phyloP scores from a whole-genome alignment of 2,888 invertebrate species.

The Xestia xanthographa region DNA sequence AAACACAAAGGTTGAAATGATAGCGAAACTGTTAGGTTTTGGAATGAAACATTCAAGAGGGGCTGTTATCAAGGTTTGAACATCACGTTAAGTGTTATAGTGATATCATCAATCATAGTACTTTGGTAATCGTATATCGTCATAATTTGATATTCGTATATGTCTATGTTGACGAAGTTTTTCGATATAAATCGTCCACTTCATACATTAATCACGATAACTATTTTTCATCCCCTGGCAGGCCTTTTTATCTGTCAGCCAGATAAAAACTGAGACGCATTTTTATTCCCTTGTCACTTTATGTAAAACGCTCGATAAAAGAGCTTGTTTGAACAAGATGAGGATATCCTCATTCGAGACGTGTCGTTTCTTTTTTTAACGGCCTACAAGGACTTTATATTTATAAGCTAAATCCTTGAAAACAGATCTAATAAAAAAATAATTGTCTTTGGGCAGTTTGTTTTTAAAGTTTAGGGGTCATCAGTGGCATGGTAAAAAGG shows the following conservation, averaged over 20 bases:
- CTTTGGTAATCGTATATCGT: constrained; percentile 29
- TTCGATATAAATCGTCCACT: constrained; percentile 46
- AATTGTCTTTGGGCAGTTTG: constrained; percentile 18
- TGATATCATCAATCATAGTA: constrained; percentile 44
- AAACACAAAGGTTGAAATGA: constrained; percentile 23
- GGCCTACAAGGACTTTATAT: not conserved
- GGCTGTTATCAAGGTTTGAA: constrained; percentile 11
- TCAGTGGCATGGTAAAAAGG: not conserved
- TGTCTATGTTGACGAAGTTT: constrained; percentile 31
- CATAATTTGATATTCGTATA: constrained; percentile 18
- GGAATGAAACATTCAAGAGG: constrained; percentile 29
- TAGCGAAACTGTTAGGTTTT: constrained; percentile 9
- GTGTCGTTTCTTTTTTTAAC: constrained; percentile 25
- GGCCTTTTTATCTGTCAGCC: constrained; percentile 50
- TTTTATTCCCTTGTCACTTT: constrained; percentile 54
- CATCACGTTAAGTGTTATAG: not conserved
- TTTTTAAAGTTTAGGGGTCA: constrained; percentile 2
- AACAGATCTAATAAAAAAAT: constrained; percentile 5
- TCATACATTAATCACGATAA: constrained; percentile 53
- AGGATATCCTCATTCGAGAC: constrained; percentile 24
- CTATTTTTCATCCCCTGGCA: constrained; percentile 55
- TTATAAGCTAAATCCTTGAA: not conserved
- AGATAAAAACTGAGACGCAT: constrained; percentile 55
- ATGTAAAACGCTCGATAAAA: constrained; percentile 48
- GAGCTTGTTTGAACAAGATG: constrained; percentile 52